Evolutionary conservation across 2,113 vertebrate species (phyloP).

Genomic region (Mionectes macconnelli): DNA sequence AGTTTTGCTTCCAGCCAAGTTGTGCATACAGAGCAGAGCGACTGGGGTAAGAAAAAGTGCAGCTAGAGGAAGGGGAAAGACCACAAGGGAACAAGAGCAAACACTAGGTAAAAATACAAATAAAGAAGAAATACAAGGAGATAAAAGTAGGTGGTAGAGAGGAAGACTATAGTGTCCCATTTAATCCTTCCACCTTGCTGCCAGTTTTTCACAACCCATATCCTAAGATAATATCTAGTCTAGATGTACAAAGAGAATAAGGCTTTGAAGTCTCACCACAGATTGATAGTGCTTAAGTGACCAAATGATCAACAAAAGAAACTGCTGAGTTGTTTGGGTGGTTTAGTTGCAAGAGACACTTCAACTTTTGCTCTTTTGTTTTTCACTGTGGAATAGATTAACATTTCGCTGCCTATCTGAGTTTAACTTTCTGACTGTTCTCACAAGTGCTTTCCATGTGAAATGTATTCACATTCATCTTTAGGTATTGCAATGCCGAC

Average conservation of each 20-base stretch:
- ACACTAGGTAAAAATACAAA: not conserved
- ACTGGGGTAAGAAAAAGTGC: not conserved
- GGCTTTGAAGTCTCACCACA: not conserved
- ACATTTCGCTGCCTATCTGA: not conserved
- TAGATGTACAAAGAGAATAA: not conserved
- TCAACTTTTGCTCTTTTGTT: not conserved
- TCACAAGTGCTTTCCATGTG: not conserved
- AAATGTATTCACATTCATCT: not conserved
- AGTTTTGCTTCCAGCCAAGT: constrained; percentile 37
- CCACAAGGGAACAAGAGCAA: not conserved
- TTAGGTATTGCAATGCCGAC: not conserved
- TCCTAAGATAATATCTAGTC: not conserved
- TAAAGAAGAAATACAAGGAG: not conserved
- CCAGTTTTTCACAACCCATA: not conserved
- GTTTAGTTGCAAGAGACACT: not conserved
- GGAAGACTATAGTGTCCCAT: not conserved
- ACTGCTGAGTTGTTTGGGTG: not conserved
- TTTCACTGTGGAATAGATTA: not conserved
- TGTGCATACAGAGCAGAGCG: not conserved
- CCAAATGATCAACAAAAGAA: not conserved
- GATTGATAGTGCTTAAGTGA: not conserved
- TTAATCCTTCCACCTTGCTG: not conserved
- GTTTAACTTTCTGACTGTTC: not conserved
- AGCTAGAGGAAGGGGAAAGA: not conserved
- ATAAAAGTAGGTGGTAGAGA: not conserved